Percentiles rank a stretch among this genome's conserved stretches.
Evolutionary conservation across 2,888 invertebrate species (phyloP).

Genomic region (Chorisops tibialis): DNA sequence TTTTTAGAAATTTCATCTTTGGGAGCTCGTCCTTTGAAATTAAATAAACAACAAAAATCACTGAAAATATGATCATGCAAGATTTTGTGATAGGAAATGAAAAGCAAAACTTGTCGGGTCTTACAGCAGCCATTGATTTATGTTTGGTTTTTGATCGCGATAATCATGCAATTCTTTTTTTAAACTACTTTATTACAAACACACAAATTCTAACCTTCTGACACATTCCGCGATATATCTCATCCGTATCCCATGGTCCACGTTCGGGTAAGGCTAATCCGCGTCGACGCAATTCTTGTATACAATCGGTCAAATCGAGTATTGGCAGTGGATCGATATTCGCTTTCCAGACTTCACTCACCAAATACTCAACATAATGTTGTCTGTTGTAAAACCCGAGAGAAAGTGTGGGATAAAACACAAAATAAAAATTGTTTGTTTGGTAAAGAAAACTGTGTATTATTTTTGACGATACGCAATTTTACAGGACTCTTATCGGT

Average conservation of each 20-base stretch:
- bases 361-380: slow-evolving; percentile 96
- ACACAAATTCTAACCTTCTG: slow-evolving; percentile 62
- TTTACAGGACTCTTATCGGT: background rate
- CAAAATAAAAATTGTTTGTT: background rate
- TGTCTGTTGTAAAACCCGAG: slow-evolving; percentile 64
- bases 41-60: too few species aligned
- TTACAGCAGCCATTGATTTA: slow-evolving; percentile 29
- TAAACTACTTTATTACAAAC: background rate
- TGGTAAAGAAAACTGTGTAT: background rate
- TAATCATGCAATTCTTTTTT: slow-evolving; percentile 8
- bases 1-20: too few species aligned
- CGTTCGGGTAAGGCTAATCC: slow-evolving; percentile 81
- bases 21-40: too few species aligned
- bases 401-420: background rate
- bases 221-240: slow-evolving; percentile 79
- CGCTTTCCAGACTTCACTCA: slow-evolving; percentile 76
- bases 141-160: slow-evolving; percentile 1
- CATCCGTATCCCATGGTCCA: slow-evolving; percentile 77
- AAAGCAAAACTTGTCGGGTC: slow-evolving; percentile 27
- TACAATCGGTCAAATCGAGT: slow-evolving; percentile 81
- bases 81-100: too few species aligned
- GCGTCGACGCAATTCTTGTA: slow-evolving; percentile 80
- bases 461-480: too few species aligned
- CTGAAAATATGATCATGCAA: too few species aligned
- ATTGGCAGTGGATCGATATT: slow-evolving; percentile 86